A percentile compares a stretch with the other conserved stretches of the same genome.
phyloP scores from a whole-genome alignment of 2,888 invertebrate genomes.

The Caenorhabditis imperialis region DNA sequence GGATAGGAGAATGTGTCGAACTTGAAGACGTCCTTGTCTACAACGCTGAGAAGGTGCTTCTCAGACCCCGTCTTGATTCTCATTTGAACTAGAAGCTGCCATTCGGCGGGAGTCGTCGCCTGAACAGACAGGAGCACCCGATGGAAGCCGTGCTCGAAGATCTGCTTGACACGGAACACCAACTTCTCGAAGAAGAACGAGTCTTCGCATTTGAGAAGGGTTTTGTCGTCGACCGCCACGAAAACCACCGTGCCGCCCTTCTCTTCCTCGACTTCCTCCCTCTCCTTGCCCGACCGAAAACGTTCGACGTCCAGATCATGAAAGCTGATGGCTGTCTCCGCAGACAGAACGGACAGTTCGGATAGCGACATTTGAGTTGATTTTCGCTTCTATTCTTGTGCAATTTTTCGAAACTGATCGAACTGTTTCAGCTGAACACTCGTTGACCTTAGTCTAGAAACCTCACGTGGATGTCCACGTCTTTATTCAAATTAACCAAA shows the following conservation, averaged over 20 bases:
- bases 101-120: constrained; percentile 40
- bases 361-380: constrained; percentile 47
- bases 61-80: constrained; percentile 54
- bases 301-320: constrained; percentile 40
- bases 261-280: not conserved
- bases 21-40: constrained; percentile 56
- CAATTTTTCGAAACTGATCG: constrained; percentile 15
- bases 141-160: constrained; percentile 4
- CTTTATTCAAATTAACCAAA: constrained; percentile 20
- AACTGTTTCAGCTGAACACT: not conserved
- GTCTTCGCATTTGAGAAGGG: constrained; percentile 17
- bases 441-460: not conserved
- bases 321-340: constrained; percentile 49
- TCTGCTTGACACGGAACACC: constrained; percentile 32
- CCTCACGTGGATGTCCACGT: too few species aligned
- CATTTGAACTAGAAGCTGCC: constrained; percentile 57
- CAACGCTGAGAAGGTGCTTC: constrained; percentile 41
- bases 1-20: constrained; percentile 45
- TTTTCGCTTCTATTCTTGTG: constrained; percentile 18
- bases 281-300: constrained; percentile 7
- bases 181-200: constrained; percentile 40
- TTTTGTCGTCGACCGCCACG: constrained; percentile 53
- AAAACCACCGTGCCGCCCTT: constrained; percentile 19
- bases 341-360: constrained; percentile 49
- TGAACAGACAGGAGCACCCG: constrained; percentile 25